phyloP scores from a whole-genome alignment of 2,113 vertebrate species.

The Gadus macrocephalus region DNA sequence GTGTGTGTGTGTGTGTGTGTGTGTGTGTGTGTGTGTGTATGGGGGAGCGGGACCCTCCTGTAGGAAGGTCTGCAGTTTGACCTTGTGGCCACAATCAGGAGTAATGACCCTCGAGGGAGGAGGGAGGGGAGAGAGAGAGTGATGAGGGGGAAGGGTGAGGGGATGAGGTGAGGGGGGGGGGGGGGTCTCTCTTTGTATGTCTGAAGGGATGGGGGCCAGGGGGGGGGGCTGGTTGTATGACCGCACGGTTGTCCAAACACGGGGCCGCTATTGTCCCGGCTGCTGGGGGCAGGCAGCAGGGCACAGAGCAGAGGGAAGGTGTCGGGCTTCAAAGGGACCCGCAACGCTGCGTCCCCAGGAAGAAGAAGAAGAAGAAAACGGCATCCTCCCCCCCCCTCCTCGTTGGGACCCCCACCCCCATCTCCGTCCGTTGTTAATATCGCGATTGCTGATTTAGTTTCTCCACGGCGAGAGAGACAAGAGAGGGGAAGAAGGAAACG shows the following conservation, averaged over 20 bases:
- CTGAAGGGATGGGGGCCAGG: constrained; percentile 24
- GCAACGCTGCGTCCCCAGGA: constrained; percentile 20
- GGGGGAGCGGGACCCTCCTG: constrained; percentile 52
- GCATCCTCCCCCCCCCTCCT: not conserved
- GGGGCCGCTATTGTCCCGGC: constrained; percentile 24
- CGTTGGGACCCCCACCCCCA: not conserved
- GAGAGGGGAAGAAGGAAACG: constrained; percentile 28
- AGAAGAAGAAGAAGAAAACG: constrained; percentile 31
- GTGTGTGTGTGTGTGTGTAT: constrained; percentile 42
- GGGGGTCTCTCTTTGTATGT: constrained; percentile 59
- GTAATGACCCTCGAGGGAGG: constrained; percentile 67
- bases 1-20: too few species aligned
- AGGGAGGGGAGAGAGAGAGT: constrained; percentile 8
- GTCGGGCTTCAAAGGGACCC: constrained; percentile 48
- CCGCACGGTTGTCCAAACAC: constrained; percentile 63
- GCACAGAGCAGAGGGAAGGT: constrained; percentile 58
- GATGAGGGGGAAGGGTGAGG: constrained; percentile 16
- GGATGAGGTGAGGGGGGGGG: not conserved
- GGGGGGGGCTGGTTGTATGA: constrained; percentile 34
- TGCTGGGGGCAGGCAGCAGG: constrained; percentile 57
- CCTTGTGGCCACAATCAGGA: constrained; percentile 75
- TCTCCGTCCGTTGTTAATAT: constrained; percentile 4
- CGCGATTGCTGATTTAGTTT: not conserved
- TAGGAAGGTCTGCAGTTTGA: constrained; percentile 76
- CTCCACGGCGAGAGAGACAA: constrained; percentile 23